These are phyloP conservation scores for Akabosia matsudoensis DNA, from an alignment of 1,140 invertebrate species.

Conservation along the genomic window DNA sequence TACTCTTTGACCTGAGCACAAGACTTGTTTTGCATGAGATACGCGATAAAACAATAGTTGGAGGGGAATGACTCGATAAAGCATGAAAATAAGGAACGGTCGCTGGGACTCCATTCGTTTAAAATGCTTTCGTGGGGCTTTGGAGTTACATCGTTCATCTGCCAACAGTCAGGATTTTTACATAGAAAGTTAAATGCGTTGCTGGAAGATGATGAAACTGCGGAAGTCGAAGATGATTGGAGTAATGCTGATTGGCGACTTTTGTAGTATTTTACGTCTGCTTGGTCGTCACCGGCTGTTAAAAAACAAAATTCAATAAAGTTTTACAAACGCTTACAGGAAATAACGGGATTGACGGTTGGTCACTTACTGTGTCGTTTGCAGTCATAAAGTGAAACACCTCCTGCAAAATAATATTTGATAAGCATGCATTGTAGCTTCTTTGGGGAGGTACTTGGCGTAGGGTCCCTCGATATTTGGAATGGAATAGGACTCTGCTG, in stretches of 20 bases:
- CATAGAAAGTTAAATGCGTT: conserved; percentile 6
- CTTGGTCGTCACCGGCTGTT: conserved; percentile 13
- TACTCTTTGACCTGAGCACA: conserved; percentile 70
- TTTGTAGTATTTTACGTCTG: conserved; percentile 17
- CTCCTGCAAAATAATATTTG: conserved; percentile 32
- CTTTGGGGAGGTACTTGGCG: conserved; percentile 10
- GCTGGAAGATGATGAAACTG: background rate
- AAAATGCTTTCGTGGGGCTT: conserved; percentile 51
- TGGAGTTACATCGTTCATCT: background rate
- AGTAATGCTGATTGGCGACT: background rate
- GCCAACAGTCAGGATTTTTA: conserved; percentile 13
- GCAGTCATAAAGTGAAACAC: conserved; percentile 34
- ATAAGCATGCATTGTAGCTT: conserved; percentile 25
- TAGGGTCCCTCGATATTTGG: conserved; percentile 19
- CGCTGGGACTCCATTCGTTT: conserved; percentile 81
- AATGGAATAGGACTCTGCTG: background rate
- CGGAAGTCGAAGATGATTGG: background rate
- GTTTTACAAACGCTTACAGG: background rate
- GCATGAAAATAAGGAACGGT: conserved; percentile 84
- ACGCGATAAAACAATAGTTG: conserved; percentile 92
- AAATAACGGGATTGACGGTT: background rate
- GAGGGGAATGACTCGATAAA: conserved; percentile 85
- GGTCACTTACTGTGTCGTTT: conserved; percentile 28
- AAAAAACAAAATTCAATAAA: background rate
- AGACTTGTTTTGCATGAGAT: conserved; percentile 86